Conservation (phyloP, 2,797 vertebrate genomes). For the Streptopelia turtur region DNA sequence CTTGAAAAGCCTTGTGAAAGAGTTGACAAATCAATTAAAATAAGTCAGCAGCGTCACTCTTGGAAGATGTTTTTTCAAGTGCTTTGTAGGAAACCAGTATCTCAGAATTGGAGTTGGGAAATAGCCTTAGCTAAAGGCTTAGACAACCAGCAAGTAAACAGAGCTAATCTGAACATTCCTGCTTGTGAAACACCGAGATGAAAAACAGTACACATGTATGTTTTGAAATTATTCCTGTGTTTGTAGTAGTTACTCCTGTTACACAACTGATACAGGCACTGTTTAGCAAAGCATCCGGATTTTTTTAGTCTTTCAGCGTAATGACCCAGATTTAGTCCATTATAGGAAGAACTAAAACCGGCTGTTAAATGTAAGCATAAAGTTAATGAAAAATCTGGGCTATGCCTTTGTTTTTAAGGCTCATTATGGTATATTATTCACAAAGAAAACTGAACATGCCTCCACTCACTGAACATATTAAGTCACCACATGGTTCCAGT, state of each 20-base stretch:
- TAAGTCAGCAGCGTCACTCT: constrained; percentile 12
- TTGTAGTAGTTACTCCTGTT: constrained; percentile 41
- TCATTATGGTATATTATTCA: not conserved
- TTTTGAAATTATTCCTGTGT: constrained; percentile 43
- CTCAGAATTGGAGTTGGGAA: constrained; percentile 40
- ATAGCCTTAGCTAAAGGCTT: not conserved
- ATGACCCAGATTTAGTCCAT: not conserved
- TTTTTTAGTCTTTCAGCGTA: not conserved
- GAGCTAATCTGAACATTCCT: not conserved
- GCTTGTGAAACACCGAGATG: constrained; percentile 35
- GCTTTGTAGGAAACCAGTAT: constrained; percentile 38
- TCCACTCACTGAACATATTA: not conserved
- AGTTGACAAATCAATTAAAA: constrained; percentile 52
- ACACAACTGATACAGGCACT: not conserved
- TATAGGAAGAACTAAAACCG: constrained; percentile 6
- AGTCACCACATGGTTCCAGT: not conserved
- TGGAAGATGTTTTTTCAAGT: constrained; percentile 5
- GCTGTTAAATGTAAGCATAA: not conserved
- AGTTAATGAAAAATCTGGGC: not conserved
- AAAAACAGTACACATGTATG: constrained; percentile 27
- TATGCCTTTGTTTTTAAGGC: not conserved
- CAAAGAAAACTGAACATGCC: not conserved
- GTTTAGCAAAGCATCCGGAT: not conserved
- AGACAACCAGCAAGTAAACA: constrained; percentile 11
- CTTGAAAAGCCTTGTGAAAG: constrained; percentile 58